phyloP scores from a whole-genome alignment of 2,797 vertebrate genomes.

The Enteromius argenteus region DNA sequence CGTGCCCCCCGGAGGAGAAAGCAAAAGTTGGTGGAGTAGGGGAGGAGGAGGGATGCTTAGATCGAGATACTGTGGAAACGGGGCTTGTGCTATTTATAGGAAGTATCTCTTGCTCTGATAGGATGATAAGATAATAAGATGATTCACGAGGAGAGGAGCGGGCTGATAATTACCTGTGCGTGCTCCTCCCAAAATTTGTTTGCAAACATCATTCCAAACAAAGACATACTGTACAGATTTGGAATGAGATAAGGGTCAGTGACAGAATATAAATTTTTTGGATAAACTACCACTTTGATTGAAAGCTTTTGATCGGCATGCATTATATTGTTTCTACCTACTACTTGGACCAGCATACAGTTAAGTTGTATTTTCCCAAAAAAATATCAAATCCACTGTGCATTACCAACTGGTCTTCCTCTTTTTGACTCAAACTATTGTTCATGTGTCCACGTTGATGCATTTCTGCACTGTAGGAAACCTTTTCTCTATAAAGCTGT shows the following conservation, averaged over 20 bases:
- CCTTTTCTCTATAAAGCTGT: background rate
- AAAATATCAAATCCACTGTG: background rate
- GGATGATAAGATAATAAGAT: no score
- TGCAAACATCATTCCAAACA: no score
- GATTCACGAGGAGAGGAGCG: no score
- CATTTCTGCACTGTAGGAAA: background rate
- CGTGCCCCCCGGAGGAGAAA: no score
- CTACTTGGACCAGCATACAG: background rate
- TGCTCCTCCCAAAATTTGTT: no score
- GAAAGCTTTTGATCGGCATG: background rate
- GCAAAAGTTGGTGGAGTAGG: no score
- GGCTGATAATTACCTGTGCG: no score
- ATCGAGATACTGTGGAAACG: no score
- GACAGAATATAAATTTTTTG: no score
- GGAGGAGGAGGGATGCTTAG: no score
- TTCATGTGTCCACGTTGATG: background rate
- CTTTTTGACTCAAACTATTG: background rate
- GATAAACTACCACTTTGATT: background rate
- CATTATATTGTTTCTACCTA: background rate
- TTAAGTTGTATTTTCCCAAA: background rate
- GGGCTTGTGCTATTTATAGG: no score
- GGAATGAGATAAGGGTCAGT: background rate
- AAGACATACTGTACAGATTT: background rate
- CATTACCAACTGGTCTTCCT: background rate
- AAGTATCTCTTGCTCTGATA: no score